Conservation (phyloP, 2,888 invertebrate genomes). For the Deilephila elpenor region DNA sequence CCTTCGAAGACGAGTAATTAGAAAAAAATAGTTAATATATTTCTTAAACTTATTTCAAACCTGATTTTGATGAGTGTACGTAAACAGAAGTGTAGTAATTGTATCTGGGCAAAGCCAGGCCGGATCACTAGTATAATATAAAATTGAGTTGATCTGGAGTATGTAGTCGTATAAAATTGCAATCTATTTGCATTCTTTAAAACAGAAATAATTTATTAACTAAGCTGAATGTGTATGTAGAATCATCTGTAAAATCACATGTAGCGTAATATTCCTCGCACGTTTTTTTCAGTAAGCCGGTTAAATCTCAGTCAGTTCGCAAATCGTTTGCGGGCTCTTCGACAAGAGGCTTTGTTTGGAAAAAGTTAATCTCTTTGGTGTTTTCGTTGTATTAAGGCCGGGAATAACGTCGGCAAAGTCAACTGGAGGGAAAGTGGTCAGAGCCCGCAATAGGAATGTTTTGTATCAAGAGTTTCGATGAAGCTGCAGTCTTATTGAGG, state of each 20-base stretch:
- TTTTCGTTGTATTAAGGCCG: constrained; percentile 28
- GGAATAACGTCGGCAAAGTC: constrained; percentile 33
- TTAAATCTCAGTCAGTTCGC: constrained; percentile 4
- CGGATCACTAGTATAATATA: too few species aligned
- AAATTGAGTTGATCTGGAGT: too few species aligned
- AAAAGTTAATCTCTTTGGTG: constrained; percentile 43
- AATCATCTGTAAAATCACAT: not conserved
- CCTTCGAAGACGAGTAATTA: too few species aligned
- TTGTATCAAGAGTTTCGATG: not conserved
- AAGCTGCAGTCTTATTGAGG: not conserved
- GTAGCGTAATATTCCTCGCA: not conserved
- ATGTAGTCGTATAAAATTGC: too few species aligned
- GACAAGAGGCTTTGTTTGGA: constrained; percentile 41
- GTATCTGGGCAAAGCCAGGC: too few species aligned
- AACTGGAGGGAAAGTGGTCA: constrained; percentile 26
- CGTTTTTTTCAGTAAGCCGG: not conserved
- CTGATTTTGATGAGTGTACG: too few species aligned
- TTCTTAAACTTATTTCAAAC: too few species aligned
- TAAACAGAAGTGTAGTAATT: too few species aligned
- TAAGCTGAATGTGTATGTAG: too few species aligned
- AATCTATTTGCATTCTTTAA: not conserved
- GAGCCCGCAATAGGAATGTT: not conserved
- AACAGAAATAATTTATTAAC: not conserved
- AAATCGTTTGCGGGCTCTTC: constrained; percentile 30
- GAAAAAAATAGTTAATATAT: too few species aligned